Percentiles rank a stretch among this genome's conserved stretches.
Evolutionary conservation across 2,888 invertebrate genomes (phyloP).

Genomic region (Eumerus sabulonum): DNA sequence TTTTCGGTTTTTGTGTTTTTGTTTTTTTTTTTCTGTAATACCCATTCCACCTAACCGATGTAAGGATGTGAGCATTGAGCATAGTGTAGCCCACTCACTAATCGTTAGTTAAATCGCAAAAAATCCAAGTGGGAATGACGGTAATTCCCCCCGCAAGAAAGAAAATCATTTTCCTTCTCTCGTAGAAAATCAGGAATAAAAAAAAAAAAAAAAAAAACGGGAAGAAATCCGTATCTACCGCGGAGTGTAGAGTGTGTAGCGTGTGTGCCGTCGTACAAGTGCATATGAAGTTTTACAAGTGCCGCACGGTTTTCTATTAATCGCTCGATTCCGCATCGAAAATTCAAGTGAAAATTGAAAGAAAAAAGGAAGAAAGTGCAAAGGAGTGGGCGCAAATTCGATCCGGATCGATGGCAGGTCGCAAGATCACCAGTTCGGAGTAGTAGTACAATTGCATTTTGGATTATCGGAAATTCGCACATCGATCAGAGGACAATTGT

Average conservation of each 20-base stretch:
- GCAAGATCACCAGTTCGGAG: constrained; percentile 37
- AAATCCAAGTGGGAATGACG: constrained; percentile 38
- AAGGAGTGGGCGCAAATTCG: constrained; percentile 1
- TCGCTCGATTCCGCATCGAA: no score
- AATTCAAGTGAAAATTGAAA: constrained; percentile 33
- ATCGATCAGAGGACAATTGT: constrained; percentile 38
- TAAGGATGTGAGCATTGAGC: constrained; percentile 57
- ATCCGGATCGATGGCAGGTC: constrained; percentile 43
- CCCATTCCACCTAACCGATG: constrained; percentile 29
- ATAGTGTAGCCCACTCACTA: no score
- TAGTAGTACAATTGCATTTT: constrained; percentile 39
- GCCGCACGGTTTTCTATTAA: constrained; percentile 58
- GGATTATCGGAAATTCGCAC: constrained; percentile 58
- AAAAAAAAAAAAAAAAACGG: no score
- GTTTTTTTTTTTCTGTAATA: constrained; percentile 32
- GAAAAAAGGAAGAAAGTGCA: constrained; percentile 15
- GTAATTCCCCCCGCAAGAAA: constrained; percentile 26
- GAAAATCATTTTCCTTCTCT: constrained; percentile 11
- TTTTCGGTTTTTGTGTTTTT: no score
- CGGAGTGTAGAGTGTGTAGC: no score
- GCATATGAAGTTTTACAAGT: constrained; percentile 67
- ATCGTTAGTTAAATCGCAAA: constrained; percentile 23
- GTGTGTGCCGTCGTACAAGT: constrained; percentile 55
- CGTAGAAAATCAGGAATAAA: constrained; percentile 12
- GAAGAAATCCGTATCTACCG: constrained; percentile 38